Evolutionary conservation across 2,888 invertebrate species (phyloP).

Genomic region (Hypolimnas misippus): DNA sequence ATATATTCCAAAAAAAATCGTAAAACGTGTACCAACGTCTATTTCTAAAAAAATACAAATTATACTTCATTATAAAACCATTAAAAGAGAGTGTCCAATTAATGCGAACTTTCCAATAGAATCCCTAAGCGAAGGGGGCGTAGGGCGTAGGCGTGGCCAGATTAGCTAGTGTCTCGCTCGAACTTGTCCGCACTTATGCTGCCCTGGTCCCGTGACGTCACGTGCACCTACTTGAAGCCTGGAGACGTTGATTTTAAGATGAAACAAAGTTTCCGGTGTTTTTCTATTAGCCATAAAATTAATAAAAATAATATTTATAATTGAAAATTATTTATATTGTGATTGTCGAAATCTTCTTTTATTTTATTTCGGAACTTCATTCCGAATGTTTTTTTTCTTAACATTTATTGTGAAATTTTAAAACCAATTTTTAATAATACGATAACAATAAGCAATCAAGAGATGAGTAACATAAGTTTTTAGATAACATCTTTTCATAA

Average conservation of each 20-base stretch:
- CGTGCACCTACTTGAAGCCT: conserved; percentile 40
- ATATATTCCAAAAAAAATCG: neutral
- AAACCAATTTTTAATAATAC: too few relatives aligned
- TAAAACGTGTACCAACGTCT: neutral
- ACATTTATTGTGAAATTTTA: too few relatives aligned
- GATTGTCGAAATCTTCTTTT: too few relatives aligned
- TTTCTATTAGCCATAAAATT: neutral
- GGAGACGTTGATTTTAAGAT: neutral
- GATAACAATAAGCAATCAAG: too few relatives aligned
- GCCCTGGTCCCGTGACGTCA: conserved; percentile 61
- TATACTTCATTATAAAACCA: conserved; percentile 25
- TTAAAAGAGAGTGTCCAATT: conserved; percentile 37
- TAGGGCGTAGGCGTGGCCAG: conserved; percentile 63
- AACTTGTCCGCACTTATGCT: conserved; percentile 52
- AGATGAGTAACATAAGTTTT: too few relatives aligned
- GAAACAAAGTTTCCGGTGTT: neutral
- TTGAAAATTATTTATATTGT: too few relatives aligned
- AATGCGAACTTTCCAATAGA: conserved; percentile 42
- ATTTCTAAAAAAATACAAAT: conserved; percentile 17
- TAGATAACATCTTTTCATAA: too few relatives aligned
- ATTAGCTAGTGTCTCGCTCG: conserved; percentile 42
- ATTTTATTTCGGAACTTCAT: too few relatives aligned
- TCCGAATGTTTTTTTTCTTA: too few relatives aligned
- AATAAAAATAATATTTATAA: too few relatives aligned
- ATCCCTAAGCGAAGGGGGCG: conserved; percentile 56